Evolutionary conservation across 2,797 vertebrate species (phyloP).

Genomic region (Tolypeutes matacus): DNA sequence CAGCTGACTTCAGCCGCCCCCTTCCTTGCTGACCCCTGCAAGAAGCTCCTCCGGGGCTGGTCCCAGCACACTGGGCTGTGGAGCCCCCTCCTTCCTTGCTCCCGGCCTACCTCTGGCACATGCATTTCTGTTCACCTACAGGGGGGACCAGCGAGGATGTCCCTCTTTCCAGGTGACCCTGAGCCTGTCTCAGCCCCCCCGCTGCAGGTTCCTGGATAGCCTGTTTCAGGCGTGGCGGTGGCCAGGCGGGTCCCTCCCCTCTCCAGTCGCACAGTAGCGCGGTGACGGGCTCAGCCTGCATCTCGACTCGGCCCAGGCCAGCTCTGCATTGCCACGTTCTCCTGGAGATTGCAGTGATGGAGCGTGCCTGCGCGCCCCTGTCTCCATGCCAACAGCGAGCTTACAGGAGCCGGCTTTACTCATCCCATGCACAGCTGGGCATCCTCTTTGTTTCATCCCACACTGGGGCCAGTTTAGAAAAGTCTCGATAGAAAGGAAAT

Average conservation of each 20-base stretch:
- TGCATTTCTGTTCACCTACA: neutral
- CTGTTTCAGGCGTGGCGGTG: neutral
- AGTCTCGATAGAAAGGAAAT: constrained; percentile 46
- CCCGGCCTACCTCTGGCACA: neutral
- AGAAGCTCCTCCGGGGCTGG: fast-evolving
- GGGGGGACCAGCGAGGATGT: neutral
- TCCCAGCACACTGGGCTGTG: too few species aligned
- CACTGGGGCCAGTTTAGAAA: constrained; percentile 36
- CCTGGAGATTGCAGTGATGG: neutral
- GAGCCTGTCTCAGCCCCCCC: too few species aligned
- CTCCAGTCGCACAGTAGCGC: fast-evolving
- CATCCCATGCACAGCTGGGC: neutral
- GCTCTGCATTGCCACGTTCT: neutral
- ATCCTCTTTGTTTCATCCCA: constrained; percentile 7
- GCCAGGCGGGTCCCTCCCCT: neutral
- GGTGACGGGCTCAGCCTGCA: neutral
- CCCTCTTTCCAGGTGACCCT: neutral
- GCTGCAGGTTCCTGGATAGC: neutral
- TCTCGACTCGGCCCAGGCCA: too few species aligned
- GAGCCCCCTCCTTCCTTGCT: too few species aligned
- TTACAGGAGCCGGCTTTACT: constrained; percentile 26
- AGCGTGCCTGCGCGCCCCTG: constrained; percentile 48
- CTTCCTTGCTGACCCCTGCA: too few species aligned
- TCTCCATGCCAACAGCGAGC: constrained; percentile 69
- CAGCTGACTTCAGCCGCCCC: neutral